Conservation (phyloP, 2,888 invertebrate genomes). For the Calephelis perditalis region DNA sequence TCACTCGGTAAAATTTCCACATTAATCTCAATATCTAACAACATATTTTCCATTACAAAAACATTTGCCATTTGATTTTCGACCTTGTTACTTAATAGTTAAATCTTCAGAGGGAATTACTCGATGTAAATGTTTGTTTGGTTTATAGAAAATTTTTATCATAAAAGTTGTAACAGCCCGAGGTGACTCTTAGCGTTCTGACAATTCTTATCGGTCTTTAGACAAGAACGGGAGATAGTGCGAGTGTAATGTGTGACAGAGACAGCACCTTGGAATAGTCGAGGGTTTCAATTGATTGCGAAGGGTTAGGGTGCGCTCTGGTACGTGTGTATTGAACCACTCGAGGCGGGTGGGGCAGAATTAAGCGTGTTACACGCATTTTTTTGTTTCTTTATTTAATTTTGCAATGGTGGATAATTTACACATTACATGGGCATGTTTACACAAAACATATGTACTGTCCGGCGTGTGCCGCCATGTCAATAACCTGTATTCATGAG, state of each 20-base stretch:
- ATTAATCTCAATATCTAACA: constrained; percentile 50
- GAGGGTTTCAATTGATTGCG: constrained; percentile 68
- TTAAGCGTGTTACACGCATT: constrained; percentile 53
- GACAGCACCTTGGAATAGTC: constrained; percentile 48
- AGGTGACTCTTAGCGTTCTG: constrained; percentile 51
- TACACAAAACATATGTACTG: constrained; percentile 23
- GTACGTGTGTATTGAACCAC: constrained; percentile 52
- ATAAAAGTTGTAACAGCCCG: constrained; percentile 53
- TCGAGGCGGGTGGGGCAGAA: constrained; percentile 60
- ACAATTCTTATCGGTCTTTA: constrained; percentile 47
- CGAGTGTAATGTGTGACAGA: constrained; percentile 34
- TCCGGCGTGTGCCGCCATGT: background rate
- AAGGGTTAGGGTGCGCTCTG: constrained; percentile 66
- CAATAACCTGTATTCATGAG: constrained; percentile 7
- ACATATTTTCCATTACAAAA: constrained; percentile 22
- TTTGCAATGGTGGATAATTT: constrained; percentile 72
- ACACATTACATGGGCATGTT: constrained; percentile 56
- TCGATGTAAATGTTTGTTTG: background rate
- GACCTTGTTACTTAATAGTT: constrained; percentile 22
- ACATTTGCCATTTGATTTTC: constrained; percentile 26
- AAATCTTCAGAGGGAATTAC: accelerated
- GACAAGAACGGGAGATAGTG: constrained; percentile 39
- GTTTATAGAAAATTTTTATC: constrained; percentile 49
- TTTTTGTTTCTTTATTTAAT: constrained; percentile 75
- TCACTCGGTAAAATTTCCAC: constrained; percentile 51